These are phyloP conservation scores for Stylophora pistillata DNA, from an alignment of 64 coral and sea anemone species.

Conservation along the genomic window DNA sequence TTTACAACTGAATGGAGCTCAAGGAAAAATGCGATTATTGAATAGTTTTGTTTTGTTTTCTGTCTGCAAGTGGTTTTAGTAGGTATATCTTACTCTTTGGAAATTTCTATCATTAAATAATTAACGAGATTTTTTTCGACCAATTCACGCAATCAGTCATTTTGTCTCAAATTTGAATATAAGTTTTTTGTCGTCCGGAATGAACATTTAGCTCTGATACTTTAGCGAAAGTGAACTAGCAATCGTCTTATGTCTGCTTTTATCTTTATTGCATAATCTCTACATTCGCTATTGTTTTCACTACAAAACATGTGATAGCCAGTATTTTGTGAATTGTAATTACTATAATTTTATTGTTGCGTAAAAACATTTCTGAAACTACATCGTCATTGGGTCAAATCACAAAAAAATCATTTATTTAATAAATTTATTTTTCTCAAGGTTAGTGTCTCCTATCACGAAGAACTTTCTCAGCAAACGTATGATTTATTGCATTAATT, in stretches of 20 bases:
- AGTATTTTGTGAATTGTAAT: slow-evolving; percentile 4
- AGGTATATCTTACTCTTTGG: slow-evolving; percentile 25
- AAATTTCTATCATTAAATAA: slow-evolving; percentile 37
- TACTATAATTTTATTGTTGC: neutral
- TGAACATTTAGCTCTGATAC: neutral
- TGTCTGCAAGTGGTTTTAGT: slow-evolving; percentile 32
- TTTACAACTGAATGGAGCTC: slow-evolving; percentile 19
- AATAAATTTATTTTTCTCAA: neutral
- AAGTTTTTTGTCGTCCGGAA: neutral
- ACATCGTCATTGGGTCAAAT: neutral
- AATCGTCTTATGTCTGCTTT: neutral
- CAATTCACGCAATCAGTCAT: slow-evolving; percentile 13
- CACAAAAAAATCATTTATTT: slow-evolving; percentile 9
- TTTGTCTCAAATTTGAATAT: neutral
- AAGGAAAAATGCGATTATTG: slow-evolving; percentile 24
- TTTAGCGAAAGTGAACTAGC: neutral
- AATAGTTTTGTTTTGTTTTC: slow-evolving; percentile 43
- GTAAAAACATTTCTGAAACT: neutral
- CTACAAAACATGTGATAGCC: neutral
- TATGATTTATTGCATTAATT: slow-evolving; percentile 19
- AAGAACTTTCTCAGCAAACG: neutral
- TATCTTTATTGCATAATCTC: neutral
- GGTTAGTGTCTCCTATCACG: neutral
- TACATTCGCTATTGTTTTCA: neutral
- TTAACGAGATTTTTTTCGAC: slow-evolving; percentile 31